Evolutionary conservation across 1,140 invertebrate genomes (phyloP).

Genomic region (Polypedilum pembai): DNA sequence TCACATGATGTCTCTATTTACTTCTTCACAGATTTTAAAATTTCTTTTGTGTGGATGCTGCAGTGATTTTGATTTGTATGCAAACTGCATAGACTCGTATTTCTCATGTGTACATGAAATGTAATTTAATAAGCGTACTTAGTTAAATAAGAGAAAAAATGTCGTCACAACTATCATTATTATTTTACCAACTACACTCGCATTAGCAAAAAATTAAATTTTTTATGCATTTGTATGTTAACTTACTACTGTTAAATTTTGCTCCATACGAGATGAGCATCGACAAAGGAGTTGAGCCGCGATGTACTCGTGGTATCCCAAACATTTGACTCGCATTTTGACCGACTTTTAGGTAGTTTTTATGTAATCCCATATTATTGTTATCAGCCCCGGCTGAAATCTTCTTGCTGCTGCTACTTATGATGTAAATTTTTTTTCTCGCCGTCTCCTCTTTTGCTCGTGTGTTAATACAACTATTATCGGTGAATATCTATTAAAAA

Average conservation of each 20-base stretch:
- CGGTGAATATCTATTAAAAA: not conserved
- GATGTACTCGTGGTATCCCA: constrained; percentile 47
- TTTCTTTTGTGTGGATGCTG: no score
- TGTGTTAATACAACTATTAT: not conserved
- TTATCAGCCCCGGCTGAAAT: constrained; percentile 38
- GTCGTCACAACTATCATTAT: not conserved
- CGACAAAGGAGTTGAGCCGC: constrained; percentile 55
- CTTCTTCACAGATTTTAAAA: not conserved
- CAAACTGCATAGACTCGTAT: no score
- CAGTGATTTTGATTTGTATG: no score
- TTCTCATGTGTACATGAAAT: not conserved
- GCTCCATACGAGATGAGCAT: constrained; percentile 68
- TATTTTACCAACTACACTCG: not conserved
- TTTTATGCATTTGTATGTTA: not conserved
- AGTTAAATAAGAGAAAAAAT: not conserved
- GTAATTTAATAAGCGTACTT: not conserved
- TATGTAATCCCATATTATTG: constrained; percentile 53
- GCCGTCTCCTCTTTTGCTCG: constrained; percentile 35
- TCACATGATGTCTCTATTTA: constrained; percentile 22
- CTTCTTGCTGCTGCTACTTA: constrained; percentile 24
- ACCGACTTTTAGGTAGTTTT: constrained; percentile 66
- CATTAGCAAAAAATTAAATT: no score
- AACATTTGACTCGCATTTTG: constrained; percentile 59
- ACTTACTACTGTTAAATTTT: constrained; percentile 67
- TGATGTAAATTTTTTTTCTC: not conserved